Percentiles rank a stretch among this genome's conserved stretches.
These are phyloP conservation scores for Portunus trituberculatus DNA, from an alignment of 1,140 invertebrate species.

Conservation along the genomic window DNA sequence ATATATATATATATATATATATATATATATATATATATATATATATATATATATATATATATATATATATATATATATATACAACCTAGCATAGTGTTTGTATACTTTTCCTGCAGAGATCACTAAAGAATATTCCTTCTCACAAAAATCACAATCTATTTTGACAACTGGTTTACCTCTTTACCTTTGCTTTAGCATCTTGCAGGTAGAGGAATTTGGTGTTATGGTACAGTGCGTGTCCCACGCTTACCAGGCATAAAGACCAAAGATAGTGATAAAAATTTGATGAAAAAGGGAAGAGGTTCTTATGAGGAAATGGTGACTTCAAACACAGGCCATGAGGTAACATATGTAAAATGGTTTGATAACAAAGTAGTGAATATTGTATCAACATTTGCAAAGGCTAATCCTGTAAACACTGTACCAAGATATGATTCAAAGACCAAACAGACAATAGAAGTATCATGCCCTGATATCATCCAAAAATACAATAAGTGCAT, in stretches of 20 bases:
- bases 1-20: no score
- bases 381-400: constrained; percentile 73
- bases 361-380: no score
- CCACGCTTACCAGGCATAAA: background rate
- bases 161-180: constrained; percentile 24
- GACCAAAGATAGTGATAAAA: background rate
- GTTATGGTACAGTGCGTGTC: constrained; percentile 1
- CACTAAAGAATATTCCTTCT: no score
- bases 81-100: no score
- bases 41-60: no score
- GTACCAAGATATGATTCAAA: constrained; percentile 58
- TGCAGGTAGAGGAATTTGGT: constrained; percentile 29
- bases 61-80: no score
- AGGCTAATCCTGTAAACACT: constrained; percentile 70
- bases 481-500: constrained; percentile 78
- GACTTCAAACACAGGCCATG: background rate
- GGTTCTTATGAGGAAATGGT: background rate
- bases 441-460: constrained; percentile 32
- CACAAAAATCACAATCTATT: background rate
- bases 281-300: constrained; percentile 16
- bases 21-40: no score
- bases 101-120: no score
- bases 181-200: background rate
- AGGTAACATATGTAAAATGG: constrained; percentile 29
- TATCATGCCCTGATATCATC: constrained; percentile 64